phyloP scores from a whole-genome alignment of 2,888 invertebrate genomes.

The Leptinotarsa rubiginosa region DNA sequence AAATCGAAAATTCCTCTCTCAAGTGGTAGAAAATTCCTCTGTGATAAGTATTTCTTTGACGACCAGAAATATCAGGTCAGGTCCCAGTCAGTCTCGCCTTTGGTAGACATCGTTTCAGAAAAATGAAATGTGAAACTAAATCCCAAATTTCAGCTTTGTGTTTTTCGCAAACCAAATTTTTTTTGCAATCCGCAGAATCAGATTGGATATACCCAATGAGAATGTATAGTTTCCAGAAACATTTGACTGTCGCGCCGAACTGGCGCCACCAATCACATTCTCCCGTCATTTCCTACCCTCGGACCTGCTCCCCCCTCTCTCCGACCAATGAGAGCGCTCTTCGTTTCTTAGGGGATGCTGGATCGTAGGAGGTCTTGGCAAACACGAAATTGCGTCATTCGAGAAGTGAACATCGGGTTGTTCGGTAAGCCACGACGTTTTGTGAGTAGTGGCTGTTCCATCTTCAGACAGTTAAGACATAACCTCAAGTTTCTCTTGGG shows the following conservation, averaged over 20 bases:
- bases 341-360: constrained; percentile 40
- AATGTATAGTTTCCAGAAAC: constrained; percentile 47
- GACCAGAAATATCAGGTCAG: no score
- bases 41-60: no score
- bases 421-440: constrained; percentile 47
- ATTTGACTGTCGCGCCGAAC: constrained; percentile 65
- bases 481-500: constrained; percentile 9
- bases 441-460: constrained; percentile 27
- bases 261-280: constrained; percentile 59
- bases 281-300: constrained; percentile 32
- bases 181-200: constrained; percentile 27
- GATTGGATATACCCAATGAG: constrained; percentile 42
- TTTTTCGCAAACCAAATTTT: constrained; percentile 21
- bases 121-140: not conserved
- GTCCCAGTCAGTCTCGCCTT: no score
- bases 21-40: no score
- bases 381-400: constrained; percentile 56
- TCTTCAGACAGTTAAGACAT: constrained; percentile 24
- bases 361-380: constrained; percentile 49
- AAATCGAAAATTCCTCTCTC: no score
- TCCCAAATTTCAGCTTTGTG: not conserved
- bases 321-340: constrained; percentile 38
- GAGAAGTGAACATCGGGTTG: constrained; percentile 52
- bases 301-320: constrained; percentile 27
- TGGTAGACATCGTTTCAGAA: not conserved